Conservation (phyloP, 2,888 invertebrate species). For the Ganaspis brasiliensis region DNA sequence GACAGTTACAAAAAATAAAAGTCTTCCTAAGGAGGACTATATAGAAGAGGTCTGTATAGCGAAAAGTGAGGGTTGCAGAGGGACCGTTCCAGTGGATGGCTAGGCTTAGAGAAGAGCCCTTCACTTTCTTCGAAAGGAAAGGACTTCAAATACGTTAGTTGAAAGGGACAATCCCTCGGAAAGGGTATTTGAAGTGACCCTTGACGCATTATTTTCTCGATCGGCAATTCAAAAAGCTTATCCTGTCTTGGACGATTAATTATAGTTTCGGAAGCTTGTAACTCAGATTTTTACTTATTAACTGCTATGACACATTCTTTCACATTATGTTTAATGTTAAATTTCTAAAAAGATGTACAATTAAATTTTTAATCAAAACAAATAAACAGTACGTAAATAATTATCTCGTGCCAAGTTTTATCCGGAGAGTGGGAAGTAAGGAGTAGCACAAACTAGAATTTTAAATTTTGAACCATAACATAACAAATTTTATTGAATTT, state of each 20-base stretch:
- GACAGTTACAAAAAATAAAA: constrained; percentile 45
- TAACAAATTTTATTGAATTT: no score
- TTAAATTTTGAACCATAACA: no score
- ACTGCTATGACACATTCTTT: no score
- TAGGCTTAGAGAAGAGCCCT: constrained; percentile 66
- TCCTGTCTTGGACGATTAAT: constrained; percentile 68
- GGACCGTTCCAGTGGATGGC: constrained; percentile 61
- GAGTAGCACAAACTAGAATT: no score
- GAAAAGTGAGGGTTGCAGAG: constrained; percentile 51
- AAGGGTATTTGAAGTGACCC: constrained; percentile 64
- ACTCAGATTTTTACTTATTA: background rate
- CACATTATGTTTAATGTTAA: no score
- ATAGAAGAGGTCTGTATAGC: constrained; percentile 13
- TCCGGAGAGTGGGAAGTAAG: no score
- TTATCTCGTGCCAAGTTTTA: no score
- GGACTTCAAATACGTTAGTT: constrained; percentile 67
- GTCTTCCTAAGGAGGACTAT: background rate
- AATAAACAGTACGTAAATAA: no score
- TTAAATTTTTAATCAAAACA: no score
- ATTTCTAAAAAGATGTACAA: no score
- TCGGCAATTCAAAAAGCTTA: constrained; percentile 69
- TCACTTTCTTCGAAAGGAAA: constrained; percentile 65
- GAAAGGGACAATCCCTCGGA: constrained; percentile 56
- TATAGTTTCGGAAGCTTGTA: constrained; percentile 55
- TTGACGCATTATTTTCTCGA: constrained; percentile 70